Percentiles rank a stretch among this genome's conserved stretches.
These are phyloP conservation scores for Epinephelus malabaricus DNA, from an alignment of 2,797 vertebrate species.

Conservation along the genomic window DNA sequence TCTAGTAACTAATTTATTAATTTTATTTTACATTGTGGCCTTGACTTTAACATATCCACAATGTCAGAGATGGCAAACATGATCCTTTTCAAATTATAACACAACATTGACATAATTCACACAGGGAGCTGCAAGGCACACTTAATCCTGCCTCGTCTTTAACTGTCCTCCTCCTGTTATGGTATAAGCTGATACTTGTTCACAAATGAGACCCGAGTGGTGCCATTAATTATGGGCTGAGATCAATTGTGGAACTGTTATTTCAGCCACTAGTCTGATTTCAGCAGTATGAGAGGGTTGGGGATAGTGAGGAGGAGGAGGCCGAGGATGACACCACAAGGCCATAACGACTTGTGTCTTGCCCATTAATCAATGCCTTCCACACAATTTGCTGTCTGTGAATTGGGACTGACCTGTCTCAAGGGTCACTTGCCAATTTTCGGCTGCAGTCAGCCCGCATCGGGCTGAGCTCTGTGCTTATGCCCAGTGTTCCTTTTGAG, in stretches of 20 bases:
- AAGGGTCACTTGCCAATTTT: slow-evolving; percentile 89
- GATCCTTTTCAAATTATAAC: slow-evolving; percentile 32
- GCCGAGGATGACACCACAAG: slow-evolving; percentile 76
- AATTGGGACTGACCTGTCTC: slow-evolving; percentile 87
- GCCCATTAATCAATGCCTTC: slow-evolving; percentile 90
- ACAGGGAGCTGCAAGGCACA: slow-evolving; percentile 16
- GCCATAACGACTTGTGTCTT: slow-evolving; percentile 87
- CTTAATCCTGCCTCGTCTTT: slow-evolving; percentile 31
- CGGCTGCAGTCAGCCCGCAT: slow-evolving; percentile 77
- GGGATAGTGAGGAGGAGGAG: slow-evolving; percentile 51
- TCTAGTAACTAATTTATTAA: not conserved
- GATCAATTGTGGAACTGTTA: slow-evolving; percentile 84
- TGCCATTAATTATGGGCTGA: slow-evolving; percentile 79
- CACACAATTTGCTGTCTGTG: slow-evolving; percentile 87
- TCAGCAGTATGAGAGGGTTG: slow-evolving; percentile 51
- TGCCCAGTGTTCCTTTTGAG: slow-evolving; percentile 79
- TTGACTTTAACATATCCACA: not conserved
- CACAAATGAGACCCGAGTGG: slow-evolving; percentile 72
- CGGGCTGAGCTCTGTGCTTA: slow-evolving; percentile 78
- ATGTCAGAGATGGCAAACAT: slow-evolving; percentile 3
- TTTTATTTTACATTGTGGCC: not conserved
- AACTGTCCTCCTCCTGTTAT: slow-evolving; percentile 49
- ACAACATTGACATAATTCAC: slow-evolving; percentile 50
- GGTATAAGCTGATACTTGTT: slow-evolving; percentile 65
- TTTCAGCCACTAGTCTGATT: slow-evolving; percentile 80